Base-by-base conservation (phyloP, 2,797 vertebrate species). In the Rhinogobio ventralis region DNA sequence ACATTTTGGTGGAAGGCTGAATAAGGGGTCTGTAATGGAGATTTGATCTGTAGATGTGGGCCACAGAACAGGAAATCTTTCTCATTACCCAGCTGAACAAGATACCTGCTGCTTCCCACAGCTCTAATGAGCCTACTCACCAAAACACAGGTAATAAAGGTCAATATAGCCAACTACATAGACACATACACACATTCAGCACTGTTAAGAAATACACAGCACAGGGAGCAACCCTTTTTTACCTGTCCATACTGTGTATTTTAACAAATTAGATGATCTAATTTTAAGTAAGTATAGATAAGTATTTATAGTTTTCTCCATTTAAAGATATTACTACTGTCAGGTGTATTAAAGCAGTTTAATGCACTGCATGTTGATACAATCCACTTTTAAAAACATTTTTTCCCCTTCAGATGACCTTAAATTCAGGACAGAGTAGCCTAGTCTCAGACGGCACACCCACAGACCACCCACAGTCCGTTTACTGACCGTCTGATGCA, bases 121-220 rank as follows among this genome's bases (percentile, higher is more conserved):
- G 68, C 80, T 82, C 53, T 73, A 95, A 96, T 95, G 94, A 95
- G 95, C 88, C 93, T 87, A 87, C 90, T 92, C 90, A 89, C 88
- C 88, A 88, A 92, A 92, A 92, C 88, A 74, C 92, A 90, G 92
- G 91, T 92, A 93, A 93, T 92, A 93, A 94, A 95, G 95, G 94
- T 95, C 94, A 94, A 91, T 6, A 33, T 39, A 71, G 20, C 7
- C 67, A 74, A 75, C 51, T 45, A 60, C 77, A 55, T 64, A 64
- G 73, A 84, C 73, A 73, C 60, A 67, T n/a, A 71, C 66, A 53
- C 73, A 77, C 30, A 45, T 23, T 53, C 23, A 45, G 23, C n/a
- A 36, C 66, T 78, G 46, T 53, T 79, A 49, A 36, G 39, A 71
- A 77, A 85, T 30, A 85, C 30, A 57, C 19, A 45, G 13, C 9